Percentiles rank a stretch among this genome's conserved stretches.
phyloP scores from a whole-genome alignment of 2,113 vertebrate genomes.

The Brienomyrus brachyistius region DNA sequence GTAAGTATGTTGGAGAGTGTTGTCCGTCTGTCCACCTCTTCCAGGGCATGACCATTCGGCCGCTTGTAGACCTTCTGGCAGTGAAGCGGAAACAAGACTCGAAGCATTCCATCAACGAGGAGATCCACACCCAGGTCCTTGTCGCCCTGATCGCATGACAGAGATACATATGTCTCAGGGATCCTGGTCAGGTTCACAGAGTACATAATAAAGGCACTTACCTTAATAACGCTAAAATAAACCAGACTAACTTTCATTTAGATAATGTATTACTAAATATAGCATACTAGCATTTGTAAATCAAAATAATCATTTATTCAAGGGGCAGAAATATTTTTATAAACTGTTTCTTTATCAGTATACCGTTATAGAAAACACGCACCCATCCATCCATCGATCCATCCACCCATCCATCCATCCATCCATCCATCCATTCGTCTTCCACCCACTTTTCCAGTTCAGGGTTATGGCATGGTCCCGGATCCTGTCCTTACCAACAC shows the following conservation, averaged over 20 bases:
- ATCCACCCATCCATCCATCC: too few species aligned
- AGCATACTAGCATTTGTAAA: not conserved
- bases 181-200: not conserved
- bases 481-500: not conserved
- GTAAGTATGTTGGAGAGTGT: not conserved
- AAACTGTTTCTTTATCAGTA: too few species aligned
- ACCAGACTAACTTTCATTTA: not conserved
- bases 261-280: not conserved
- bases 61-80: slow-evolving; percentile 88
- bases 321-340: not conserved
- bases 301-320: not conserved
- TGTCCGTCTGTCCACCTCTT: not conserved
- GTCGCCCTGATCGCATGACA: not conserved
- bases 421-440: not conserved
- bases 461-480: not conserved
- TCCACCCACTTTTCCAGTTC: not conserved
- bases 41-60: slow-evolving; percentile 97
- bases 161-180: not conserved
- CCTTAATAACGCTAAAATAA: not conserved
- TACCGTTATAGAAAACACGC: not conserved
- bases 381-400: not conserved
- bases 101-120: slow-evolving; percentile 92
- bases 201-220: not conserved
- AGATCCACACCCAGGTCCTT: slow-evolving; percentile 87
- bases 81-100: slow-evolving; percentile 97